A percentile compares a stretch with the other conserved stretches of the same genome.
phyloP scores from a whole-genome alignment of 2,888 invertebrate species.

The Kuschelorhynchus macadamiae region DNA sequence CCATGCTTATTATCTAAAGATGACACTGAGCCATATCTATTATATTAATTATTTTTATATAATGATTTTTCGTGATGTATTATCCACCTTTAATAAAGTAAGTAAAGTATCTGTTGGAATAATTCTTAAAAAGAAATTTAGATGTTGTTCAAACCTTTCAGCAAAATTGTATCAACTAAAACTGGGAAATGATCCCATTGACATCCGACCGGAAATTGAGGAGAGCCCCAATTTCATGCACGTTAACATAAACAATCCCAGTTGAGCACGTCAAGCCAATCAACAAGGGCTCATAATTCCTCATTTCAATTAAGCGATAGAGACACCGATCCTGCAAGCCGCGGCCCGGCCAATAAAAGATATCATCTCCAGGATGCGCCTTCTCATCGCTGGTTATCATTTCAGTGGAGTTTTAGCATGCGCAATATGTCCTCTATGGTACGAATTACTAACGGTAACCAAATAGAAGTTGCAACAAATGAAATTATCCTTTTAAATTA shows the following conservation, averaged over 20 bases:
- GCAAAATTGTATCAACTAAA: no score
- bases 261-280: slow-evolving; percentile 54
- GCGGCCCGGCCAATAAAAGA: slow-evolving; percentile 65
- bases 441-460: no score
- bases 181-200: not conserved
- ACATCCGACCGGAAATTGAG: slow-evolving; percentile 11
- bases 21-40: no score
- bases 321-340: slow-evolving; percentile 50
- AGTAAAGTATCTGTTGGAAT: no score
- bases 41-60: no score
- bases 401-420: slow-evolving; percentile 33
- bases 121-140: no score
- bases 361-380: slow-evolving; percentile 65
- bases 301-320: slow-evolving; percentile 66
- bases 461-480: not conserved
- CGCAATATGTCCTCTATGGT: no score
- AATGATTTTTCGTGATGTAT: no score
- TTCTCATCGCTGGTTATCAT: slow-evolving; percentile 49
- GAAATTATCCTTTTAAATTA: not conserved
- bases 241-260: slow-evolving; percentile 43
- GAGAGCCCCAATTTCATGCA: slow-evolving; percentile 21
- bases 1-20: no score
- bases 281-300: slow-evolving; percentile 63
- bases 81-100: no score
- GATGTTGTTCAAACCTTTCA: no score